Percentiles rank a stretch among this genome's conserved stretches.
Conservation (phyloP, 2,113 vertebrate genomes). For the Nothocercus nigrocapillus region DNA sequence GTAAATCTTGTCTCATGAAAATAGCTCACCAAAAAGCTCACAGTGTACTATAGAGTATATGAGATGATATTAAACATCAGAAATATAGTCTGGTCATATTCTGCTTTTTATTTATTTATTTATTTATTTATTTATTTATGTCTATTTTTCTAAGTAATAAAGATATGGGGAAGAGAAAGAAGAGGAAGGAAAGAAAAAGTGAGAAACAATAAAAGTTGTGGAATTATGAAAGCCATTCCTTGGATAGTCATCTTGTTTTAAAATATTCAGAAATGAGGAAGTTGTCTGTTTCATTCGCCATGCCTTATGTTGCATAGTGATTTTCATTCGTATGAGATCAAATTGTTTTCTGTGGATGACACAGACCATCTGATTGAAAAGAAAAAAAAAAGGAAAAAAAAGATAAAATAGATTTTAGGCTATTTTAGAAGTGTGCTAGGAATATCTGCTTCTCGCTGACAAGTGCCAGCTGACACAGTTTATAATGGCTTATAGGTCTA, state of each 20-base stretch:
- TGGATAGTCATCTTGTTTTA: background rate
- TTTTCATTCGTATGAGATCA: background rate
- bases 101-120: background rate
- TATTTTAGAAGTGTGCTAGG: background rate
- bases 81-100: background rate
- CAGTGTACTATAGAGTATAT: background rate
- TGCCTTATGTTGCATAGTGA: background rate
- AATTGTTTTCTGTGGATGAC: constrained; percentile 23
- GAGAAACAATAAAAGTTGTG: background rate
- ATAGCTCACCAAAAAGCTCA: background rate
- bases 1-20: background rate
- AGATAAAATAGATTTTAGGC: background rate
- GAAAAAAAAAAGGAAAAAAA: background rate
- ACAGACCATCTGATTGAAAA: background rate
- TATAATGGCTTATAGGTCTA: background rate
- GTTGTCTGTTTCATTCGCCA: constrained; percentile 8
- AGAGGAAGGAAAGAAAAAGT: background rate
- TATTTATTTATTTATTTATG: too few relatives aligned
- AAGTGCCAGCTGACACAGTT: background rate
- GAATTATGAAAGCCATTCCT: background rate
- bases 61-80: background rate
- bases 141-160: background rate
- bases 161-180: background rate
- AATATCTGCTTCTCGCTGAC: background rate
- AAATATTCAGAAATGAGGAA: constrained; percentile 22